Conservation (phyloP, 2,888 invertebrate genomes). For the Falcaria lacertinaria region DNA sequence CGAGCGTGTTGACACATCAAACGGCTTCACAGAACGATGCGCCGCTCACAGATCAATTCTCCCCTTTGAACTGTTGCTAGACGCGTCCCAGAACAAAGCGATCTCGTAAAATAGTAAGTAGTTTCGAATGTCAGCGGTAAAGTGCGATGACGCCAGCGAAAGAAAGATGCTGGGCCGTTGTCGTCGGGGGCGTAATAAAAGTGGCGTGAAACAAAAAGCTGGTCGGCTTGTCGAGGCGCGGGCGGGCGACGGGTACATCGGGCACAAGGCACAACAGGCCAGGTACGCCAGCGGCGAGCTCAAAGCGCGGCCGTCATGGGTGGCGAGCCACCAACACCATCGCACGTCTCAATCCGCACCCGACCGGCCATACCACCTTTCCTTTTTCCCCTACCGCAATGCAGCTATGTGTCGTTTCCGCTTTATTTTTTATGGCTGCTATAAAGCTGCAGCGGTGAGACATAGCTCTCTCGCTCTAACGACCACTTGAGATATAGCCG, state of each 20-base stretch:
- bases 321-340: constrained; percentile 78
- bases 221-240: constrained; percentile 20
- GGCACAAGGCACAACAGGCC: constrained; percentile 24
- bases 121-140: constrained; percentile 67
- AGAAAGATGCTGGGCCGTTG: constrained; percentile 39
- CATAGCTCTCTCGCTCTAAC: constrained; percentile 63
- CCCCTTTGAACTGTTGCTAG: constrained; percentile 55
- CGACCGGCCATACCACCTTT: constrained; percentile 74
- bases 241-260: constrained; percentile 36
- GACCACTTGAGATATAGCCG: constrained; percentile 47
- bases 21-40: constrained; percentile 46
- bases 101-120: constrained; percentile 69
- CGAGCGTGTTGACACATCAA: constrained; percentile 58
- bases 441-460: constrained; percentile 75
- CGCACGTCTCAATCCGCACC: constrained; percentile 80
- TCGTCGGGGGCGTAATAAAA: constrained; percentile 72
- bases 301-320: constrained; percentile 77
- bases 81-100: constrained; percentile 59
- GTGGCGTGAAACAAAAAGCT: constrained; percentile 73
- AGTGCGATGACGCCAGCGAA: constrained; percentile 56
- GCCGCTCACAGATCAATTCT: constrained; percentile 62
- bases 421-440: constrained; percentile 75
- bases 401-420: constrained; percentile 79
- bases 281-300: constrained; percentile 44
- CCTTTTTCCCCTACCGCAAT: constrained; percentile 78